phyloP scores from a whole-genome alignment of 2,888 invertebrate genomes.

The Melanostoma mellinum region DNA sequence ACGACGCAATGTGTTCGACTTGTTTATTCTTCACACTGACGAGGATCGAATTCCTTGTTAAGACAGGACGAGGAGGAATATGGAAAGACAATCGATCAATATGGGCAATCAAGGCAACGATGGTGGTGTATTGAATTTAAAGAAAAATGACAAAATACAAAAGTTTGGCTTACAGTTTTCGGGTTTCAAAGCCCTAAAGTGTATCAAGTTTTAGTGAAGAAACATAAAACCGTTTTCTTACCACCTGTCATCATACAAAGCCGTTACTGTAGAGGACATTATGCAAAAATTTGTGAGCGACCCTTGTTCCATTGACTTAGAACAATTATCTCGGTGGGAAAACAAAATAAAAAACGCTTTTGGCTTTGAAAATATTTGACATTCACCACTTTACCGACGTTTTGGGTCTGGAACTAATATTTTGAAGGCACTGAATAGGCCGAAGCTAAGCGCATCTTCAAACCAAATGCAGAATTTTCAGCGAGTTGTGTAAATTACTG shows the following conservation, averaged over 20 bases:
- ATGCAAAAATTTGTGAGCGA: not conserved
- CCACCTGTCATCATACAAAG: constrained; percentile 28
- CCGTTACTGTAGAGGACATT: not conserved
- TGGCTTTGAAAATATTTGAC: too few relatives aligned
- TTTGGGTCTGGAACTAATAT: too few relatives aligned
- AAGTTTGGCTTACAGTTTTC: not conserved
- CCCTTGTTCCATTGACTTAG: not conserved
- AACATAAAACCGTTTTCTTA: constrained; percentile 20
- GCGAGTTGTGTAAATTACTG: too few relatives aligned
- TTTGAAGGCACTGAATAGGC: too few relatives aligned
- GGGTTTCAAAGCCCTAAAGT: constrained; percentile 7
- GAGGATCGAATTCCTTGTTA: constrained; percentile 53
- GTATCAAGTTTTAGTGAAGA: constrained; percentile 9
- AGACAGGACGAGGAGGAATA: constrained; percentile 8
- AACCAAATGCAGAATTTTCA: too few relatives aligned
- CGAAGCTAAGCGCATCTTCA: too few relatives aligned
- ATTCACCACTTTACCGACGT: too few relatives aligned
- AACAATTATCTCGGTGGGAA: not conserved
- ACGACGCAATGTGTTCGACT: constrained; percentile 63
- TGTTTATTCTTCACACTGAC: constrained; percentile 47
- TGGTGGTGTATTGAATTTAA: constrained; percentile 36
- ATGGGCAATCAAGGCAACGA: constrained; percentile 16
- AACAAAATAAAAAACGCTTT: not conserved
- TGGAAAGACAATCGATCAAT: constrained; percentile 24
- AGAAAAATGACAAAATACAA: not conserved